Conservation (phyloP, 2,797 vertebrate genomes). For the Margarornis squamiger region DNA sequence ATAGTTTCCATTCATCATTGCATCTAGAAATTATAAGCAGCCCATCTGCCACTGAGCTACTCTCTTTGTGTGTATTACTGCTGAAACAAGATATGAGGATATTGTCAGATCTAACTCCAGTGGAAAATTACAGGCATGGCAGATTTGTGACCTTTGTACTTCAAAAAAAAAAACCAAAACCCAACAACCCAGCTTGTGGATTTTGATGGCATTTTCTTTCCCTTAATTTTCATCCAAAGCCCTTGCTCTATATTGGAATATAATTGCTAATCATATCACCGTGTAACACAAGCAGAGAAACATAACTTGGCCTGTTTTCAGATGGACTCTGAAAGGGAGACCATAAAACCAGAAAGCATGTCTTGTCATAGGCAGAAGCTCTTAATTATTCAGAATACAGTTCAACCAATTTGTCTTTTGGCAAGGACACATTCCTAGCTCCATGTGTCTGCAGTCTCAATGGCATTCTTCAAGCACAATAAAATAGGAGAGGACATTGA, state of each 20-base stretch:
- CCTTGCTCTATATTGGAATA: not conserved
- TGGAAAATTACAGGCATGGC: not conserved
- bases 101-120: not conserved
- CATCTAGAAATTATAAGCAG: not conserved
- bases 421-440: not conserved
- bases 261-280: not conserved
- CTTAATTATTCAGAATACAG: not conserved
- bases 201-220: not conserved
- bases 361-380: not conserved
- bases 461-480: not conserved
- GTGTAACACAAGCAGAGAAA: not conserved
- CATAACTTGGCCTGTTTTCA: not conserved
- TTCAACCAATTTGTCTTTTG: not conserved
- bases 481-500: not conserved
- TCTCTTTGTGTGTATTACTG: not conserved
- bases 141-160: not conserved
- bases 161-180: not conserved
- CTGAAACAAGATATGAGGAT: not conserved
- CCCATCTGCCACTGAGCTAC: not conserved
- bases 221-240: not conserved
- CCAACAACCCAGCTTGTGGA: not conserved
- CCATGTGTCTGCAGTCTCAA: not conserved
- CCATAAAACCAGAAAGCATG: not conserved
- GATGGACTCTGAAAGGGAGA: not conserved
- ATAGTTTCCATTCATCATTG: not conserved